These are phyloP conservation scores for Sinocyclocheilus anshuiensis DNA, from an alignment of 2,113 vertebrate genomes.

Conservation along the genomic window DNA sequence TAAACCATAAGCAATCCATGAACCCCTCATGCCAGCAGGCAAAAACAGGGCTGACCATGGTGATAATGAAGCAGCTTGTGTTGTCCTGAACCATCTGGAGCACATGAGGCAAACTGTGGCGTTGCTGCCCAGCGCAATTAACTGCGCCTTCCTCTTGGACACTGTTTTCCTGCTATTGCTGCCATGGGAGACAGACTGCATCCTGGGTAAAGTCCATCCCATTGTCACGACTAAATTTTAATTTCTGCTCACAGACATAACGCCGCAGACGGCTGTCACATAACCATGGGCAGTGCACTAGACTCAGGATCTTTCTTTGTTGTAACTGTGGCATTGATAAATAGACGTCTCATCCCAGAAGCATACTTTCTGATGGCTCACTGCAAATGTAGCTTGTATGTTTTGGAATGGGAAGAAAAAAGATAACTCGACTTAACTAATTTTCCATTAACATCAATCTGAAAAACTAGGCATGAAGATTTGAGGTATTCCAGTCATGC, in stretches of 20 bases:
- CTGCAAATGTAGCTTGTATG: not conserved
- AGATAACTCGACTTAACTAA: conserved; percentile 6
- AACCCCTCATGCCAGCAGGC: conserved; percentile 48
- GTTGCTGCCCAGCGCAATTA: conserved; percentile 63
- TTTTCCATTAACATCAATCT: conserved; percentile 44
- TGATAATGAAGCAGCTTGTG: conserved; percentile 64
- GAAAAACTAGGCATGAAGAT: not conserved
- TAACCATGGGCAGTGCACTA: not conserved
- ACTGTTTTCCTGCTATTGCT: conserved; percentile 40
- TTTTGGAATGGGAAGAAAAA: not conserved
- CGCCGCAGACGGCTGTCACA: conserved; percentile 19
- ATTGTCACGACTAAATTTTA: conserved; percentile 52
- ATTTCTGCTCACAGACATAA: conserved; percentile 57
- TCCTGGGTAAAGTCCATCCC: conserved; percentile 43
- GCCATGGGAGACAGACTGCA: conserved; percentile 26
- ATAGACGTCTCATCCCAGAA: not conserved
- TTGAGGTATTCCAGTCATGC: conserved; percentile 8
- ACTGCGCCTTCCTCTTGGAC: conserved; percentile 50
- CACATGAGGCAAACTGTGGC: conserved; percentile 46
- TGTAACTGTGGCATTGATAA: conserved; percentile 35
- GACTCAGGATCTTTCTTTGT: not conserved
- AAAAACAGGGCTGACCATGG: conserved; percentile 50
- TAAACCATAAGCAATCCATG: conserved; percentile 42
- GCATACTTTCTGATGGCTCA: not conserved
- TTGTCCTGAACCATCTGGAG: conserved; percentile 65